Evolutionary conservation across 2,888 invertebrate genomes (phyloP).

Genomic region (Cabera pusaria): DNA sequence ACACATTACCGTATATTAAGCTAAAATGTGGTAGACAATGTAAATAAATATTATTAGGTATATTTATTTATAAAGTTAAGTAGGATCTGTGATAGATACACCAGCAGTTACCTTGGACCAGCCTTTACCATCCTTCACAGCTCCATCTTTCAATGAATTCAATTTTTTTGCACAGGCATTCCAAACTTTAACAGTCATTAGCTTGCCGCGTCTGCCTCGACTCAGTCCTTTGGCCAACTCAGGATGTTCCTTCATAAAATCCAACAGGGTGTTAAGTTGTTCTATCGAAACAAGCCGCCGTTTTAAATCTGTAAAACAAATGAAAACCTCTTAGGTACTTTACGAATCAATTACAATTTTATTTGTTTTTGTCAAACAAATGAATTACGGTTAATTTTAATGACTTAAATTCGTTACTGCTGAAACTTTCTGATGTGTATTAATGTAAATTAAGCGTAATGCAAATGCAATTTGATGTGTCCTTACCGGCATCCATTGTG

Average conservation of each 20-base stretch:
- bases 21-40: too few relatives aligned
- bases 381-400: too few relatives aligned
- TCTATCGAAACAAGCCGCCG: slow-evolving; percentile 48
- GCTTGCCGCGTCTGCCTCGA: slow-evolving; percentile 51
- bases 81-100: not conserved
- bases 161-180: slow-evolving; percentile 54
- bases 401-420: too few relatives aligned
- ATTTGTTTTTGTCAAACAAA: slow-evolving; percentile 1
- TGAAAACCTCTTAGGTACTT: too few relatives aligned
- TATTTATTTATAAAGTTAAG: not conserved
- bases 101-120: slow-evolving; percentile 59
- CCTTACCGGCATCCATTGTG: slow-evolving; percentile 12
- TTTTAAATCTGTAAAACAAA: slow-evolving; percentile 46
- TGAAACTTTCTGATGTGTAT: too few relatives aligned
- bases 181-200: slow-evolving; percentile 56
- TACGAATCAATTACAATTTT: too few relatives aligned
- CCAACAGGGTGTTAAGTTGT: slow-evolving; percentile 50
- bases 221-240: slow-evolving; percentile 52
- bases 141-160: slow-evolving; percentile 47
- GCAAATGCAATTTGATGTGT: too few relatives aligned
- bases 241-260: slow-evolving; percentile 55
- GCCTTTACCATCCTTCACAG: slow-evolving; percentile 57
- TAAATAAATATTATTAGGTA: too few relatives aligned
- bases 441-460: too few relatives aligned
- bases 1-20: too few relatives aligned